Percentiles rank a stretch among this genome's conserved stretches.
phyloP scores from a whole-genome alignment of 2,113 vertebrate genomes.

The Gallinago media region DNA sequence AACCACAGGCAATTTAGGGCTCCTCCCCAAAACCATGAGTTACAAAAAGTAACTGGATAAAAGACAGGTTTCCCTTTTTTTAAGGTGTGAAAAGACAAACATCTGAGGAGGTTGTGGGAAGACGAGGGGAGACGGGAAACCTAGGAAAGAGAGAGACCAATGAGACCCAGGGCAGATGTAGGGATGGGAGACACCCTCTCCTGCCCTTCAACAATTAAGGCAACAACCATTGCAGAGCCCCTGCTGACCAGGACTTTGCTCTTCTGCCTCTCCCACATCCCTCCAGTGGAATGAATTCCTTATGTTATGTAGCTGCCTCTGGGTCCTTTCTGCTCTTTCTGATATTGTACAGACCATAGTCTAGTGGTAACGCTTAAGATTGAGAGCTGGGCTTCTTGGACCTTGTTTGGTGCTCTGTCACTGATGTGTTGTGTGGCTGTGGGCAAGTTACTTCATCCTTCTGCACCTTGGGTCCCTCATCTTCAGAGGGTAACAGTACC shows the following conservation, averaged over 20 bases:
- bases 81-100: neutral
- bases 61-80: neutral
- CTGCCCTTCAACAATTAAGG: neutral
- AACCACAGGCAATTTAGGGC: neutral
- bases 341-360: constrained; percentile 6
- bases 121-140: neutral
- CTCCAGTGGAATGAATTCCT: neutral
- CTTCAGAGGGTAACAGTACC: neutral
- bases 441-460: neutral
- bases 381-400: neutral
- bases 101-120: neutral
- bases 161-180: neutral
- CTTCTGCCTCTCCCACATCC: neutral
- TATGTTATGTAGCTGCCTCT: neutral
- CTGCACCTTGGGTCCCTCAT: neutral
- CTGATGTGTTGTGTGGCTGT: neutral
- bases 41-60: neutral
- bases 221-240: neutral
- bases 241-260: neutral
- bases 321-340: neutral
- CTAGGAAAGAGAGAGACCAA: neutral
- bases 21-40: neutral
- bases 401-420: neutral
- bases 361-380: neutral
- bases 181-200: neutral